Evolutionary conservation across 1,140 invertebrate genomes (phyloP).

Genomic region (Orchesella cincta): DNA sequence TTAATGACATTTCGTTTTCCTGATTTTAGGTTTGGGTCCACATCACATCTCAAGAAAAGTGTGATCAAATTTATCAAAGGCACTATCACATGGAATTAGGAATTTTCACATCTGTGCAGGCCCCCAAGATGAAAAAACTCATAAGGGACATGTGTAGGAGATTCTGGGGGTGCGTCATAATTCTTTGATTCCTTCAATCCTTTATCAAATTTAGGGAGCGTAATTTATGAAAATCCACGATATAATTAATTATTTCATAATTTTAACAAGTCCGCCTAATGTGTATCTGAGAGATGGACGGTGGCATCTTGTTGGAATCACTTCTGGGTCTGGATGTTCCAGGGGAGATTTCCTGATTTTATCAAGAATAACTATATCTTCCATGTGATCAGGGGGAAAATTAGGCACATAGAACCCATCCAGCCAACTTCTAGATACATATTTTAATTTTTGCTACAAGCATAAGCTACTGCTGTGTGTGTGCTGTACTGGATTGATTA

Average conservation of each 20-base stretch:
- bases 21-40: slow-evolving; percentile 53
- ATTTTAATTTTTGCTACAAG: too few relatives aligned
- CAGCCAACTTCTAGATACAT: slow-evolving; percentile 21
- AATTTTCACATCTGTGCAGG: slow-evolving; percentile 56
- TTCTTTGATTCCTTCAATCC: too few relatives aligned
- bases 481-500: too few relatives aligned
- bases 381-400: slow-evolving; percentile 70
- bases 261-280: slow-evolving; percentile 82
- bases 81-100: slow-evolving; percentile 55
- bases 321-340: slow-evolving; percentile 79
- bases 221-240: too few relatives aligned
- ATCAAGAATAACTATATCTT: slow-evolving; percentile 77
- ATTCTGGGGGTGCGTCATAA: slow-evolving; percentile 18
- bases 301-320: slow-evolving; percentile 85
- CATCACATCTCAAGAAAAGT: slow-evolving; percentile 53
- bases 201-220: too few relatives aligned
- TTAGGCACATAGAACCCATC: not conserved
- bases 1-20: too few relatives aligned
- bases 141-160: slow-evolving; percentile 52
- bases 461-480: too few relatives aligned
- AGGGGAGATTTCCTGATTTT: slow-evolving; percentile 84
- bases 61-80: slow-evolving; percentile 53
- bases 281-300: slow-evolving; percentile 70
- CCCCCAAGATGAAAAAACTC: slow-evolving; percentile 50
- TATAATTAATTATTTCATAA: not conserved